phyloP scores from a whole-genome alignment of 2,888 invertebrate genomes.

The Eugnorisma glareosa region DNA sequence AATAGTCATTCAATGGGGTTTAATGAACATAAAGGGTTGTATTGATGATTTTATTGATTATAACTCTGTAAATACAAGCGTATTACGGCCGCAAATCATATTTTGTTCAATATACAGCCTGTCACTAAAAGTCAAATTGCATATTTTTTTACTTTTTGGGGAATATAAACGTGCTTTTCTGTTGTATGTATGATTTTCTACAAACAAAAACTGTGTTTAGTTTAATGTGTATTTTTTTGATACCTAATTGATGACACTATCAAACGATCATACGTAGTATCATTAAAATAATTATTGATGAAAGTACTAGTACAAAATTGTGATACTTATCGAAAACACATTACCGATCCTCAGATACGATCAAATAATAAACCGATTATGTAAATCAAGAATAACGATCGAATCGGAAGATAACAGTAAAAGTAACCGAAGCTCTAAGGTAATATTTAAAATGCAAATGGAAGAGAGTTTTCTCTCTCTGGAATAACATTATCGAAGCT shows the following conservation, averaged over 20 bases:
- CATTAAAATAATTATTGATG: background rate
- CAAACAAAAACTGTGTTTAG: too few species aligned
- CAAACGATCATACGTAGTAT: background rate
- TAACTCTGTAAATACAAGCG: too few species aligned
- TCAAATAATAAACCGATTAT: constrained; percentile 33
- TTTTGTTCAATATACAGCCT: too few species aligned
- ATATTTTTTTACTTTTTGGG: too few species aligned
- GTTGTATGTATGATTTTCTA: too few species aligned
- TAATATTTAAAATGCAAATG: constrained; percentile 27
- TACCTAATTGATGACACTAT: background rate
- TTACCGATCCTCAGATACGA: constrained; percentile 4
- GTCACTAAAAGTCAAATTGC: too few species aligned
- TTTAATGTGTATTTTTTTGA: background rate
- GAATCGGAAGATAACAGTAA: background rate
- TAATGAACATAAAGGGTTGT: too few species aligned
- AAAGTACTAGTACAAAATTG: background rate
- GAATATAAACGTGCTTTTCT: too few species aligned
- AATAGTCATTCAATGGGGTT: too few species aligned
- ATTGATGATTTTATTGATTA: too few species aligned
- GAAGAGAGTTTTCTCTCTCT: background rate
- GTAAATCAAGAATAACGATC: constrained; percentile 16
- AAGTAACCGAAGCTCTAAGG: constrained; percentile 3
- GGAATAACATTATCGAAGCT: constrained; percentile 14
- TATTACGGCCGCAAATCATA: too few species aligned
- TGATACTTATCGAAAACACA: constrained; percentile 7